phyloP scores from a whole-genome alignment of 2,888 invertebrate species.

The Caenorhabditis drosophilae region DNA sequence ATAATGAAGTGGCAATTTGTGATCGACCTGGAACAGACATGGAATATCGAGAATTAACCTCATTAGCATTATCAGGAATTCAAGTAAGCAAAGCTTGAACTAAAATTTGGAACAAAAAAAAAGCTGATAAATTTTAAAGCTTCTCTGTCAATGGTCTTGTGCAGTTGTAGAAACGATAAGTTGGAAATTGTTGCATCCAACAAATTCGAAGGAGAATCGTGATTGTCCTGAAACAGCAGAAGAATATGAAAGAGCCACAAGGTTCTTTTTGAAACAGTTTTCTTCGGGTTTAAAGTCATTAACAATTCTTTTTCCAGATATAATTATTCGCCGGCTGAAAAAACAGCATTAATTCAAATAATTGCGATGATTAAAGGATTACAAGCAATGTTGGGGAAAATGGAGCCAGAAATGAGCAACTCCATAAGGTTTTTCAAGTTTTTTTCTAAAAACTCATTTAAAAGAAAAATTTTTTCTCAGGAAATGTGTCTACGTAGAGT shows the following conservation, averaged over 20 bases:
- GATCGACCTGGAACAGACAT: conserved; percentile 77
- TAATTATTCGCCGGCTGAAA: conserved; percentile 95
- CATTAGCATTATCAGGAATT: conserved; percentile 87
- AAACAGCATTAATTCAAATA: conserved; percentile 84
- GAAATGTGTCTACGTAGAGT: conserved; percentile 86
- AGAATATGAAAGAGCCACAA: conserved; percentile 87
- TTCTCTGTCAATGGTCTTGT: conserved; percentile 94
- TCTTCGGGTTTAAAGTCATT: neutral
- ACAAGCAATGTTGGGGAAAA: conserved; percentile 92
- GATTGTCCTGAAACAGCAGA: conserved; percentile 89
- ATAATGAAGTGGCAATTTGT: conserved; percentile 74
- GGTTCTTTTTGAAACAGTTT: conserved; percentile 12
- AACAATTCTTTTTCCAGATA: conserved; percentile 74
- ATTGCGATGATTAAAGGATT: conserved; percentile 99
- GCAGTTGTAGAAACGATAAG: conserved; percentile 80
- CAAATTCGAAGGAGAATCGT: conserved; percentile 92
- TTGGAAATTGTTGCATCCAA: conserved; percentile 97
- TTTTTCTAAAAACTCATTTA: no score
- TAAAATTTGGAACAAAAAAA: no score
- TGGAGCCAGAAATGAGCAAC: conserved; percentile 94
- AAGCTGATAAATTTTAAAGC: conserved; percentile 79
- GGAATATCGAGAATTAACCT: conserved; percentile 88
- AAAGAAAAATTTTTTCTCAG: no score
- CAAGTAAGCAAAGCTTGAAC: no score
- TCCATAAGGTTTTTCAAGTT: no score